Evolutionary conservation across 2,888 invertebrate species (phyloP).

Genomic region (Cerastoderma edule): DNA sequence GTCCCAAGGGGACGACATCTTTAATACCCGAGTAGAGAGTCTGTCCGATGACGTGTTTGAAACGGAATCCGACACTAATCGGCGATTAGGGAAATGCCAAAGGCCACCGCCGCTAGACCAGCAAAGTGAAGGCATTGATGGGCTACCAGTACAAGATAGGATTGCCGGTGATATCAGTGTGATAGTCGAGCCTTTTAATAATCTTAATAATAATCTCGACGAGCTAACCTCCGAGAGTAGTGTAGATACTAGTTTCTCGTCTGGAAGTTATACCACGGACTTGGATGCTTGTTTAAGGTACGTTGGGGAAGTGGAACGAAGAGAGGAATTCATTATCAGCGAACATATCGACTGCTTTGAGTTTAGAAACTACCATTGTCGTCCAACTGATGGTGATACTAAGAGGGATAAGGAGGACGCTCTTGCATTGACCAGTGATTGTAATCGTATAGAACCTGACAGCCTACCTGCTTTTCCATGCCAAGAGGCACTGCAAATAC

Average conservation of each 20-base stretch:
- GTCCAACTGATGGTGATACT: too few species aligned
- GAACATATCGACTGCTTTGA: conserved; percentile 2
- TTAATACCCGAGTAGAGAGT: conserved; percentile 36
- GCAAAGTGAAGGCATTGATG: background rate
- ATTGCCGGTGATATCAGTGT: too few species aligned
- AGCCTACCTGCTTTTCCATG: too few species aligned
- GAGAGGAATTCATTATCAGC: conserved; percentile 32
- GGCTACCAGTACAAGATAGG: too few species aligned
- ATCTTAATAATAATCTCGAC: background rate
- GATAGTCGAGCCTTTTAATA: too few species aligned
- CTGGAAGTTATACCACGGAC: conserved; percentile 4
- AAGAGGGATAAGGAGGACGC: too few species aligned
- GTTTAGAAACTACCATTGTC: too few species aligned
- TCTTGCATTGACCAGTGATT: too few species aligned
- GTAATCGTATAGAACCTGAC: too few species aligned
- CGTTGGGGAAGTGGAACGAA: conserved; percentile 32
- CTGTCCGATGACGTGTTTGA: conserved; percentile 57
- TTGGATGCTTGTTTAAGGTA: too few species aligned
- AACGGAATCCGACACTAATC: conserved; percentile 25
- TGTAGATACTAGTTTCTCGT: conserved; percentile 1
- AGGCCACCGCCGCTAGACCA: too few species aligned
- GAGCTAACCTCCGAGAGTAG: background rate
- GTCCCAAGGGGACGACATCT: conserved; percentile 12
- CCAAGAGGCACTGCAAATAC: too few species aligned
- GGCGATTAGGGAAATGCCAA: background rate